Conservation (phyloP, 2,113 vertebrate species). For the Equus quagga region DNA sequence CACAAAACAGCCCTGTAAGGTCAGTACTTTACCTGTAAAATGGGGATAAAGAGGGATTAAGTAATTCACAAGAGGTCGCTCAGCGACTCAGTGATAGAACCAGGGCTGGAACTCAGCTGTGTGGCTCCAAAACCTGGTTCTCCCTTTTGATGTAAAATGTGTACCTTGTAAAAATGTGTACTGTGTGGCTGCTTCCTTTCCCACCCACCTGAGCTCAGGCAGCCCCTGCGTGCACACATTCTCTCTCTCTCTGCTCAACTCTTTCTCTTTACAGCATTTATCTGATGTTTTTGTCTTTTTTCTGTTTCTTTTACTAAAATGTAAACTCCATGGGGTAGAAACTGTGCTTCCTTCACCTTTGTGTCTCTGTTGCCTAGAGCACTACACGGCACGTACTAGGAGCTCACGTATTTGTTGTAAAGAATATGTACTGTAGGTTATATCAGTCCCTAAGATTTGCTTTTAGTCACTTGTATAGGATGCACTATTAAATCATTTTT, state of each 20-base stretch:
- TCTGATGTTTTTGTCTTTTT: not conserved
- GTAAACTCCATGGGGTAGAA: not conserved
- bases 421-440: not conserved
- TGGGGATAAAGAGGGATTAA: not conserved
- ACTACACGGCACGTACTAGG: not conserved
- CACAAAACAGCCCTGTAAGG: not conserved
- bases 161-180: not conserved
- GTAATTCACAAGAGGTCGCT: not conserved
- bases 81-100: not conserved
- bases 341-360: not conserved
- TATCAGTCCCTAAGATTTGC: not conserved
- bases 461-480: conserved; percentile 3
- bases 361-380: not conserved
- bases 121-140: not conserved
- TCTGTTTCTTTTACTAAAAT: not conserved
- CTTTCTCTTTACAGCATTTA: not conserved
- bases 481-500: not conserved
- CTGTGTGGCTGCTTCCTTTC: not conserved
- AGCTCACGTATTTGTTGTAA: not conserved
- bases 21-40: conserved; percentile 16
- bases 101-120: not conserved
- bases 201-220: not conserved
- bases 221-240: accelerated
- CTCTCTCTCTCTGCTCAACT: not conserved
- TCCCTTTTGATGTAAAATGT: not conserved